phyloP scores from a whole-genome alignment of 2,888 invertebrate genomes.

The Empis stercorea region DNA sequence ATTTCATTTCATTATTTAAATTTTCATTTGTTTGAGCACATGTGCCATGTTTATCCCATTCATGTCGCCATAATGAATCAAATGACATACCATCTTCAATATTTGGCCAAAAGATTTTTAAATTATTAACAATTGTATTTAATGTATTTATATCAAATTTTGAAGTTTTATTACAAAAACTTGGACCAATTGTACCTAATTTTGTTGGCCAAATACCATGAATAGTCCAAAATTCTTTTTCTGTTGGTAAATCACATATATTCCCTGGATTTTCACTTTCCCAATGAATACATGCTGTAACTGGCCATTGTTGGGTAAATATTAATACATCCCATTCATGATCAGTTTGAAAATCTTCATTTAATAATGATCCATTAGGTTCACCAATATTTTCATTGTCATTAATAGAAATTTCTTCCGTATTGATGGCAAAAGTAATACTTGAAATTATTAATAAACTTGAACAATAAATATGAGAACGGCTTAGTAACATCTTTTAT shows the following conservation, averaged over 20 bases:
- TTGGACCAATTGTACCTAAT: constrained; percentile 50
- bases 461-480: too few relatives aligned
- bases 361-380: too few relatives aligned
- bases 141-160: constrained; percentile 51
- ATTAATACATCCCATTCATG: constrained; percentile 60
- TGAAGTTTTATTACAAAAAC: constrained; percentile 55
- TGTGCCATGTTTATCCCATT: constrained; percentile 75
- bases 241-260: constrained; percentile 48
- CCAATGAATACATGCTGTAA: constrained; percentile 59
- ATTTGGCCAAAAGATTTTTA: constrained; percentile 58
- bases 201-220: constrained; percentile 78
- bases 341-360: constrained; percentile 11
- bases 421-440: too few relatives aligned
- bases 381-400: too few relatives aligned
- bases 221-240: constrained; percentile 55
- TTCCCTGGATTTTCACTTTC: constrained; percentile 44
- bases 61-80: constrained; percentile 61
- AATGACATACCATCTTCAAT: constrained; percentile 39
- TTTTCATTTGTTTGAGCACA: constrained; percentile 49
- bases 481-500: too few relatives aligned
- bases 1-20: constrained; percentile 50
- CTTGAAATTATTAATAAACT: too few relatives aligned
- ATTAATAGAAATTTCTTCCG: too few relatives aligned
- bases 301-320: constrained; percentile 72
- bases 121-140: constrained; percentile 40